These are phyloP conservation scores for Berghia stephanieae DNA, from an alignment of 1,140 invertebrate species.

Conservation along the genomic window DNA sequence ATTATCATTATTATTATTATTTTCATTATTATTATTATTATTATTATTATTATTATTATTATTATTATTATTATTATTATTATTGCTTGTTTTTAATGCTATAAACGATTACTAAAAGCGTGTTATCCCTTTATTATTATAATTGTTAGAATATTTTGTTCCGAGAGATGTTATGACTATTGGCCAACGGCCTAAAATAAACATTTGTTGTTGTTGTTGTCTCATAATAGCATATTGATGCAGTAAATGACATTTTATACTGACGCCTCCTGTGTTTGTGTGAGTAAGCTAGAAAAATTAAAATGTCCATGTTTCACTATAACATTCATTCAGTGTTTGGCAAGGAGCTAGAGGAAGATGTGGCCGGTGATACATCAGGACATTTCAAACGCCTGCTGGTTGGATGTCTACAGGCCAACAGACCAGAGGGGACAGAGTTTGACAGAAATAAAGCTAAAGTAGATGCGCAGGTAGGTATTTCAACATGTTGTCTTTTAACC, in stretches of 20 bases:
- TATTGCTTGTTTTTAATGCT: too few species aligned
- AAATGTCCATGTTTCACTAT: not conserved
- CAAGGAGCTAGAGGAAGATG: slow-evolving; percentile 84
- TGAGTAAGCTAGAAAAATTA: not conserved
- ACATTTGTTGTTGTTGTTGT: too few species aligned
- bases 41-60: too few species aligned
- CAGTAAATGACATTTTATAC: not conserved
- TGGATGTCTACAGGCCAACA: slow-evolving; percentile 62
- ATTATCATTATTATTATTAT: not conserved
- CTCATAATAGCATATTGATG: too few species aligned
- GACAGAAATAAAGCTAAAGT: slow-evolving; percentile 61
- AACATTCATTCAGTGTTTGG: slow-evolving; percentile 85
- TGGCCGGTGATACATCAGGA: slow-evolving; percentile 92
- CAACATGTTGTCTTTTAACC: too few species aligned
- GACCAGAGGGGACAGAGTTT: slow-evolving; percentile 59
- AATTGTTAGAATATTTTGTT: too few species aligned
- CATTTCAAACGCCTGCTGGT: slow-evolving; percentile 91
- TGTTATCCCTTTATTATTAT: too few species aligned
- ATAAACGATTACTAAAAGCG: too few species aligned
- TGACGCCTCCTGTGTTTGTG: not conserved
- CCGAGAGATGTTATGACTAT: too few species aligned
- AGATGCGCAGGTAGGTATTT: slow-evolving; percentile 59
- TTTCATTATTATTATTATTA: too few species aligned
- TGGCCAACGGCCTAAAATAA: too few species aligned
- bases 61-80: too few species aligned